Base-by-base conservation (phyloP, 2,888 invertebrate genomes). In the Brassicogethes aeneus region DNA sequence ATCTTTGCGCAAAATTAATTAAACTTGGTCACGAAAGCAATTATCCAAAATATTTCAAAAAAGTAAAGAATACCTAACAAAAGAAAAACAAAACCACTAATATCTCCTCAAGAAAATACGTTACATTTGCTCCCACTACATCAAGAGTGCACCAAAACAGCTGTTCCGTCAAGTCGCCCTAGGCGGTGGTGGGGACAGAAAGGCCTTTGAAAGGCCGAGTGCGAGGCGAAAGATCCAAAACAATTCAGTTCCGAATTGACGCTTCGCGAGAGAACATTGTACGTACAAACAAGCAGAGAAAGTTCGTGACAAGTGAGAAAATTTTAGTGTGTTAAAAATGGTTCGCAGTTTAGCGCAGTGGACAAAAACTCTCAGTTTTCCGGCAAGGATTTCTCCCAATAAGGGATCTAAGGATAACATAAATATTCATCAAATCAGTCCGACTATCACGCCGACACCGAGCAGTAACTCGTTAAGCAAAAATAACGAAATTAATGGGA, bases 361-460 rank as follows among this genome's bases (percentile, higher is more conserved):
- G 89, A 89, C 88, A 70, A 89, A 89, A 76, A 89, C 88, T 55
- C 75, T 89, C 65, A 89, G 88, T 76, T 89, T 89, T 68, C 89
- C 89, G 46, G 82, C 88, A 60, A 76, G 89, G 68, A 75, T 88
- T 62, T 86, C 86, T 44, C 87, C 88, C 12, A 85, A 87, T 66
- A 80, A 85, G 60, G 79, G 79, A 41, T 79, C 81, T 31, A 85
- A 85, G 70, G 85, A 85, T 64, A 71, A 73, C 69, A 76, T 77
- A 49, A 72, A 75, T 43, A 76, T 76, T 61, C 73, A 73, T 51
- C 75, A 75, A 54, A 72, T 74, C 23, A 53, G 70, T 61, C 54
- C 68, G 61, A 68, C 71, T 23, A 72, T 80, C 62, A 80, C 81
- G 32, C 82, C 82, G 43, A 81, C 82, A 43, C 75, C 77, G 46